Base-by-base conservation (phyloP, 1,140 invertebrate species). In the Elymnias hypermnestra region DNA sequence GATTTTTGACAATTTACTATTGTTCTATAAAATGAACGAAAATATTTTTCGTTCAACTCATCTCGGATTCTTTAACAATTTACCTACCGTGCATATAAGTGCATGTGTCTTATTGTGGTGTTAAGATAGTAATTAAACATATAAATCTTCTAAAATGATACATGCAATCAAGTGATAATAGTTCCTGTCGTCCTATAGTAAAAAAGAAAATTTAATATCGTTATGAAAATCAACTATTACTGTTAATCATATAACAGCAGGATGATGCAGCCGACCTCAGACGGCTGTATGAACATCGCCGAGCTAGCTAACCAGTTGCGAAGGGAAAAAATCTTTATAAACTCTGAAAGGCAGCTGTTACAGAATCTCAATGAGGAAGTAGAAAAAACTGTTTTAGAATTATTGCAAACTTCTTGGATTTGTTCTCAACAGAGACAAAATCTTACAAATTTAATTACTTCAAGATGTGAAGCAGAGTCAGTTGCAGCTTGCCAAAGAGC, bases 381-480 rank as follows among this genome's bases (percentile, higher is more conserved):
- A 40, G 82, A 87, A 47, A 81, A 78, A 38, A 75, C 69, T 46
- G 71, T 76, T 3, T 46, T 79, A 48, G 83, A 87, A 37, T 53
- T 87, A 29, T 66, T 86, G 14, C 92, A 97, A 74, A 88, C 93
- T 54, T 92, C 95, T 17, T 98, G 96, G 95, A 91, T 97, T 41
- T 94, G 93, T 28, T 91, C 94, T 2, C 94, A 97, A 74, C 95
- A 98, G 76, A 90, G 94, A 53, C 88, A 94, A 21, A 95, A 95
- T 73, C 87, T 98, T 2, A 93, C 95, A 61, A 90, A 90, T 50
- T 79, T 98, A 46, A 91, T 97, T 33, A 87, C 93, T 9, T 91
- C 92, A 4, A 88, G 90, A 49, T 91, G 91, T 19, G 93, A 95
- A 65, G 90, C 90, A 21, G 90, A 93, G 19, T 92, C 93, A 1